Evolutionary conservation across 2,888 invertebrate genomes (phyloP).

Genomic region (Aphodius granarius): DNA sequence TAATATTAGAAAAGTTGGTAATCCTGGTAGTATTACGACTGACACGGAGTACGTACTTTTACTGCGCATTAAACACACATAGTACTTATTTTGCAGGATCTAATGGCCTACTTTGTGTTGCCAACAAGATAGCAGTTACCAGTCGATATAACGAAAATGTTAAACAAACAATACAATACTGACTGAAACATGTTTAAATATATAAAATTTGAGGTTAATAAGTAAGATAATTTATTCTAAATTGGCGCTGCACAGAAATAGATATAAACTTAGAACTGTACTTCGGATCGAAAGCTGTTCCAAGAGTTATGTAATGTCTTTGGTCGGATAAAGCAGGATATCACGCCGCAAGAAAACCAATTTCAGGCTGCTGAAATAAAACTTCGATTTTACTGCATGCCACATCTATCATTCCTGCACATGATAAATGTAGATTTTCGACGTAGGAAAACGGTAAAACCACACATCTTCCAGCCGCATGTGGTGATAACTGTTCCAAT

Average conservation of each 20-base stretch:
- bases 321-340: background rate
- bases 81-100: slow-evolving; percentile 9
- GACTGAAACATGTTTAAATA: too few species aligned
- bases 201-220: too few species aligned
- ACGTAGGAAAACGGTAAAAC: background rate
- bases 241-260: background rate
- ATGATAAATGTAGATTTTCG: background rate
- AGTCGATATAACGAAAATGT: too few species aligned
- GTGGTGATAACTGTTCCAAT: background rate
- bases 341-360: background rate
- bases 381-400: background rate
- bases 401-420: background rate
- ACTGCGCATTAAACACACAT: slow-evolving; percentile 9
- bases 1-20: slow-evolving; percentile 26
- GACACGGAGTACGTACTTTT: slow-evolving; percentile 15
- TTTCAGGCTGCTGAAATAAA: background rate
- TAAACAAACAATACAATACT: too few species aligned
- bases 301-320: background rate
- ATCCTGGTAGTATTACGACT: slow-evolving; percentile 20
- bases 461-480: background rate
- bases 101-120: slow-evolving; percentile 1
- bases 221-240: background rate
- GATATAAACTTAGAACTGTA: background rate
- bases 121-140: too few species aligned
- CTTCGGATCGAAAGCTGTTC: background rate